Base-by-base conservation (phyloP, 1,140 invertebrate genomes). In the Atta colombica region DNA sequence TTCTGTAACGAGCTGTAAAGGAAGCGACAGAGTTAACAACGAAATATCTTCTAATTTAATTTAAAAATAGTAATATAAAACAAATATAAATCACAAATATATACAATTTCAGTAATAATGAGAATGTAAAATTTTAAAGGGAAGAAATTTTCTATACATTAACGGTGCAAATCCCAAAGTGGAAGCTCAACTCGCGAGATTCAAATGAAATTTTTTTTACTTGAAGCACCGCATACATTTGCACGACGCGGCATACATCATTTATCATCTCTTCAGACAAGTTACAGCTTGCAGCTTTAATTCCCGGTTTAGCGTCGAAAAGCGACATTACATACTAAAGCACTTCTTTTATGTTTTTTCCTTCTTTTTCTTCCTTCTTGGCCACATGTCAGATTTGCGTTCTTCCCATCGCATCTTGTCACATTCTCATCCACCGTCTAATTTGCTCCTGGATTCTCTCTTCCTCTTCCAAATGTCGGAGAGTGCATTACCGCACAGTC, bases 231-330 rank as follows among this genome's bases (percentile, higher is more conserved):
- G n/a, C 35, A 18, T 63, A 21, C 21, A 21, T 21, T 21, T 63
- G 66, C 77, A n/a, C 68, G 28, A 39, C 80, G 69, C n/a, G 16
- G 53, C 14, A 75, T 75, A 51, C 39, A 75, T 84, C 55, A 84
- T 84, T 74, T 84, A 75, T 84, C 60, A 84, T 75, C 69, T 63
- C 28, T 55, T 21, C 60, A 28, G 14, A 45, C 61, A 12, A 55
- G 49, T 80, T 74, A 21, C 69, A 39, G 51, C 21, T 58, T 45
- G 77, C 65, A 63, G 31, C 72, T 84, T 84, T 84, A 75, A 82
- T 82, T 82, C 66, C 39, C 66, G 18, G 68, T 35, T 60, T 49
- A 72, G 21, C 53, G 68, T 74, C 55, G 80, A 61, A 12, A 81
- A 53, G 25, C 60, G 60, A 55, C 14, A 14, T 69, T n/a, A 69